Evolutionary conservation across 2,888 invertebrate species (phyloP), one percentile per base, ranked within the genome.

Genomic region (Oithona nana): DNA sequence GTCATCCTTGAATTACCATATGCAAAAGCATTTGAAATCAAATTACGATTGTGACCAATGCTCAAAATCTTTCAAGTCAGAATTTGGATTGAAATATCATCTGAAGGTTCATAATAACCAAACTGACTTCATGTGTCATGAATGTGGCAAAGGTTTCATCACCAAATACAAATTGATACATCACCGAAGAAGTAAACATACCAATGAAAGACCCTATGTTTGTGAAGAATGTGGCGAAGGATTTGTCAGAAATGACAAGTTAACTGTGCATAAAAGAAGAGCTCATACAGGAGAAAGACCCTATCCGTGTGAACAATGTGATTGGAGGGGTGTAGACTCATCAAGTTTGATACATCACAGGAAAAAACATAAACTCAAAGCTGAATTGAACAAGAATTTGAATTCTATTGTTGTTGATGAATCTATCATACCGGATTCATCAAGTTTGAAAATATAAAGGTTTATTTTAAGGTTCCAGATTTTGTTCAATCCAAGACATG

Each of bases 181-280:
- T 6, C 59, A 59, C 24, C n/a, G 50, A 26, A 31, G 48, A 20
- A 20, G 50, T n/a, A 59, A 59, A n/a, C 59, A 59, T 50, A 59
- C 59, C 28, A 26, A 28, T 54, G 61, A 61, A 30, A 54, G 22
- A 20, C 61, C 61, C 29, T 61, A 54, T 28, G 54, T 61, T 1
- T 61, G 61, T 61, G 61, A 61, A n/a, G 20, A 28, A 8, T 61
- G 61, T 22, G 61, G 61, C n/a, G 54, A 54, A 28, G 61, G 50
- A 8, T 61, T 61, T 29, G 29, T 31, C 30, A 20, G 61, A 20
- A 24, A 22, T 8, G 54, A 61, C 13, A 54, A 51, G 29, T 22
- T 54, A 22, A 61, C 20, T n/a, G 22, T 61, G 11, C 61, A 61
- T 26, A 61, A 49, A 29, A n/a, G 61, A 22, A 26, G 54, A 28